A percentile compares a stretch with the other conserved stretches of the same genome.
These are phyloP conservation scores for Myiotriccus ornatus DNA, from an alignment of 2,797 vertebrate species.

Conservation along the genomic window DNA sequence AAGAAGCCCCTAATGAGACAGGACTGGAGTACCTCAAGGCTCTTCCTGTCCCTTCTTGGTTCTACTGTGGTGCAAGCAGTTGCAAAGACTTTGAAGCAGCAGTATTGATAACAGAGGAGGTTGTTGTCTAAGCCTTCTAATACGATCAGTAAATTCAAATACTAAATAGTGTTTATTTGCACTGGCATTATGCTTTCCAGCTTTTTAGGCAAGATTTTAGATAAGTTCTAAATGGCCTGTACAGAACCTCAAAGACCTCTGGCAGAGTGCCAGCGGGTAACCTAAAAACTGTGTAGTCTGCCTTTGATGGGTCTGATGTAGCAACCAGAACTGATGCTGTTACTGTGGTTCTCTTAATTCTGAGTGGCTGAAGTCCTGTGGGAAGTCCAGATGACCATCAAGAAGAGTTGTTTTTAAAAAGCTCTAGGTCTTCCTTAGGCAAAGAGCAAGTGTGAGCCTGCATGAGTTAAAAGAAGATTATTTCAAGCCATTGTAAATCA, in stretches of 20 bases:
- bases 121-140: not conserved
- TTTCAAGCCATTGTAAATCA: not conserved
- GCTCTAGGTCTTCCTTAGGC: not conserved
- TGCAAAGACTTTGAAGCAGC: not conserved
- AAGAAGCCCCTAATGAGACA: not conserved
- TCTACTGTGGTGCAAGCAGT: not conserved
- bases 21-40: not conserved
- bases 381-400: not conserved
- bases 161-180: not conserved
- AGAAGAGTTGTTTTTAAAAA: not conserved
- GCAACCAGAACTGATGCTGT: not conserved
- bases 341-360: not conserved
- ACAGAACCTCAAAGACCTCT: not conserved
- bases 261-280: not conserved
- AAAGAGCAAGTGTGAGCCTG: not conserved
- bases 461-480: not conserved
- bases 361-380: not conserved
- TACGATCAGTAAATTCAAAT: not conserved
- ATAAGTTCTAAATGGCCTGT: not conserved
- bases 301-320: not conserved
- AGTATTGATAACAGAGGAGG: not conserved
- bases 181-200: not conserved
- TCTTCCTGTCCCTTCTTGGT: not conserved
- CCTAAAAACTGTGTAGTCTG: not conserved
- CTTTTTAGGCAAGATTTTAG: not conserved